A percentile compares a stretch with the other conserved stretches of the same genome.
phyloP scores from a whole-genome alignment of 2,888 invertebrate genomes.

The Drosophila antonietae region DNA sequence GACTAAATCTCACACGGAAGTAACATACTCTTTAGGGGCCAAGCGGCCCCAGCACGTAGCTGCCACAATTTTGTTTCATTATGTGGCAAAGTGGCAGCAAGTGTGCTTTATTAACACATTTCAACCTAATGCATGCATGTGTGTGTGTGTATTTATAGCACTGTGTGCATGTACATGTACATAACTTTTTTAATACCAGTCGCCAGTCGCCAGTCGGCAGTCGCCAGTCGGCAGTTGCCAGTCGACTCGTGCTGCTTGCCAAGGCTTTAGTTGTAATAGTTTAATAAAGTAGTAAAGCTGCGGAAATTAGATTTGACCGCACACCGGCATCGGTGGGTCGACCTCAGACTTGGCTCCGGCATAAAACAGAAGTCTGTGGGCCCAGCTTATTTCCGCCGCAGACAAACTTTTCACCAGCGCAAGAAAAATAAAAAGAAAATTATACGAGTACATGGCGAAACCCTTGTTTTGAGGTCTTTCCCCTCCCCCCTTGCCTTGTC shows the following conservation, averaged over 20 bases:
- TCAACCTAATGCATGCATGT: slow-evolving; percentile 27
- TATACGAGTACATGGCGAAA: slow-evolving; percentile 46
- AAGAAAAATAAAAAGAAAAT: slow-evolving; percentile 49
- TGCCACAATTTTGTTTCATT: slow-evolving; percentile 77
- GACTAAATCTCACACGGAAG: slow-evolving; percentile 22
- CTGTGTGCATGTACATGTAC: slow-evolving; percentile 42
- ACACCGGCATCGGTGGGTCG: slow-evolving; percentile 51
- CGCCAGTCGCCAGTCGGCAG: slow-evolving; percentile 35
- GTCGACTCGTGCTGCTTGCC: slow-evolving; percentile 24
- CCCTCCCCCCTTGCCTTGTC: slow-evolving; percentile 58
- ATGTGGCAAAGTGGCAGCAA: slow-evolving; percentile 79
- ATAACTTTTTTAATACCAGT: slow-evolving; percentile 77
- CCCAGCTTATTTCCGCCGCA: slow-evolving; percentile 68
- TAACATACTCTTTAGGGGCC: slow-evolving; percentile 30
- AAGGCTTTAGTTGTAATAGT: slow-evolving; percentile 77
- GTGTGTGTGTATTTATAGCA: slow-evolving; percentile 30
- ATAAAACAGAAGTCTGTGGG: slow-evolving; percentile 59
- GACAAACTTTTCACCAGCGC: slow-evolving; percentile 66
- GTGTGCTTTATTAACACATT: slow-evolving; percentile 81
- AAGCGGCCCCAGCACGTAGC: slow-evolving; percentile 52
- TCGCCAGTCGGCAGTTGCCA: slow-evolving; percentile 37
- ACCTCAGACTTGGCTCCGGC: slow-evolving; percentile 31
- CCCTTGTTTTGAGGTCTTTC: slow-evolving; percentile 59
- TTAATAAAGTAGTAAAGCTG: slow-evolving; percentile 82
- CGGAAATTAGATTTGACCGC: slow-evolving; percentile 82